Base-by-base conservation (phyloP, 2,113 vertebrate genomes). In the Cettia cetti region DNA sequence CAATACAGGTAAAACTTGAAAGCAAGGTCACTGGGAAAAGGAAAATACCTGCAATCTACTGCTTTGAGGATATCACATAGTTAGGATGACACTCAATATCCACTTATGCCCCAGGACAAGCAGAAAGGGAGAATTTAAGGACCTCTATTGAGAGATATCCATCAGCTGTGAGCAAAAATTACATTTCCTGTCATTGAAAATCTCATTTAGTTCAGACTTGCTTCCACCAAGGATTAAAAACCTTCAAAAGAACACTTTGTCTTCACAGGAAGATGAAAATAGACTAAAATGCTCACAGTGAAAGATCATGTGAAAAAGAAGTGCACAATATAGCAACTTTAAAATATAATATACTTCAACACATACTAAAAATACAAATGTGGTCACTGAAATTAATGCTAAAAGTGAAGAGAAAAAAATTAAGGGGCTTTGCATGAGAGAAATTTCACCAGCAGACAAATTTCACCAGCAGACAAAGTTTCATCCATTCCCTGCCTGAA, bases 151-250 rank as follows among this genome's bases (percentile, higher is more conserved):
- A 96, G 94, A 96, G 83, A 92, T 94, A 95, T 95, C 93, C 77
- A 94, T 90, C 95, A 93, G 88, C 77, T 78, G 65, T 77, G 79
- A 86, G 68, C 45, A 94, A 97, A 96, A 96, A 94, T 82, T 93
- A 94, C 61, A 94, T 92, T 95, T 96, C 90, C 66, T 90, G 89
- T 88, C 85, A 86, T 56, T 85, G 93, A 59, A 78, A 81, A 95
- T 96, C 93, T 95, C 92, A 86, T 87, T 89, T 88, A 95, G 87
- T 88, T 92, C 95, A 97, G 94, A 68, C 94, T 93, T 93, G 37
- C 68, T 96, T 83, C 90, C 80, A 95, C 92, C 56, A 94, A 90
- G 68, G 95, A 97, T 93, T 96, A 95, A 93, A 91, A 88, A n/a
- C 56, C 82, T 95, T 93, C 91, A 88, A 68, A 96, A 93, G 90